phyloP scores from a whole-genome alignment of 2,888 invertebrate genomes.

The Pseudolycoriella hygida region DNA sequence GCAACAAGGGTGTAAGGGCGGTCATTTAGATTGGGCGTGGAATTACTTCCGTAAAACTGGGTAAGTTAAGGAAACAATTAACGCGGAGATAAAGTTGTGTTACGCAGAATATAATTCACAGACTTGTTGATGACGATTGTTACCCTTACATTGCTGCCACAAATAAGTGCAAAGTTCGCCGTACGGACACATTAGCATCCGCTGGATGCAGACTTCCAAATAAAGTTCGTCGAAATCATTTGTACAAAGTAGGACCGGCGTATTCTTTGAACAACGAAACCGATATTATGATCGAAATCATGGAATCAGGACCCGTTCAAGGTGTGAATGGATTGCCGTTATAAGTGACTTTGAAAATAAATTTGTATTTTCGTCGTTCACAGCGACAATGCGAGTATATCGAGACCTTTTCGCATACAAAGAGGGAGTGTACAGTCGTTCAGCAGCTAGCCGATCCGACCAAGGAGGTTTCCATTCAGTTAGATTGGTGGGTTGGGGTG shows the following conservation, averaged over 20 bases:
- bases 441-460: slow-evolving; percentile 35
- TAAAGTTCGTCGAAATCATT: slow-evolving; percentile 35
- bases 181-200: slow-evolving; percentile 27
- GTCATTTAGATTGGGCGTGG: slow-evolving; percentile 85
- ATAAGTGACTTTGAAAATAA: too few relatives aligned
- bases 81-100: background rate
- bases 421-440: slow-evolving; percentile 63
- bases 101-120: slow-evolving; percentile 23
- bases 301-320: slow-evolving; percentile 83
- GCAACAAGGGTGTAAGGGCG: slow-evolving; percentile 73
- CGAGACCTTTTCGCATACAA: slow-evolving; percentile 87
- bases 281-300: slow-evolving; percentile 85
- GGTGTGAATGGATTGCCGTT: slow-evolving; percentile 37
- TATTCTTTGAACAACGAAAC: slow-evolving; percentile 55
- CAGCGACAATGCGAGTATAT: slow-evolving; percentile 76
- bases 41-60: slow-evolving; percentile 63
- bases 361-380: slow-evolving; percentile 12
- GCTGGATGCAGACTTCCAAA: slow-evolving; percentile 37
- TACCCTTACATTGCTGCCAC: slow-evolving; percentile 56
- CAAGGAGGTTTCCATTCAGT: slow-evolving; percentile 74
- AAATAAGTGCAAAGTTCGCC: slow-evolving; percentile 45
- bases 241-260: slow-evolving; percentile 59
- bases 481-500: slow-evolving; percentile 83
- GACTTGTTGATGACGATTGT: slow-evolving; percentile 70
- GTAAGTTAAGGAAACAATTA: slow-evolving; percentile 26